Base-by-base conservation (phyloP, 2,797 vertebrate species). In the Decapterus maruadsi region DNA sequence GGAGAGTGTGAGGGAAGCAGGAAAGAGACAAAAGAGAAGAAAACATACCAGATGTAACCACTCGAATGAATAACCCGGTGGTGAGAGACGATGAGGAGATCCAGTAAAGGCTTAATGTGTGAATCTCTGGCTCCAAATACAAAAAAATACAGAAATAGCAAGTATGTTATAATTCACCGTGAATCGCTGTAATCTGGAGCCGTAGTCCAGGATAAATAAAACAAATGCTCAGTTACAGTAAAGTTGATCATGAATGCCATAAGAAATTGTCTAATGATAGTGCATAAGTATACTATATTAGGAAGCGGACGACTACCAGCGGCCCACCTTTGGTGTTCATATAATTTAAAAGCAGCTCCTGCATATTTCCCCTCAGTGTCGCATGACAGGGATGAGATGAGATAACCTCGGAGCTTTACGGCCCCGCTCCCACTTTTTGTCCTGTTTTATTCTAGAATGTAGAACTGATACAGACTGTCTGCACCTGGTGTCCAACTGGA, bases 21-120 rank as follows among this genome's bases (percentile, higher is more conserved):
- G 78, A 81, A 80, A 62, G 78, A 83, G 77, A 92, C 89, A 85
- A 90, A 90, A 88, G 57, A 77, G 90, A 90, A 87, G 87, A 88
- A 91, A 93, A 89, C 77, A 89, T 67, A 73, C 69, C 77, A 84
- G 90, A 91, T 85, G 78, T 85, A 90, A 92, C 83, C 62, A 16
- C 75, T 86, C 59, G 4, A 45, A 81, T 84, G 45, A 81, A 89
- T 85, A 65, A 87, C 89, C 89, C 68, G 80, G 90, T 70, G 80
- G 68, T 85, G 83, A 86, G 84, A 75, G 73, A 80, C 14, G 71
- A 87, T 77, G 77, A 68, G 66, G 42, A 78, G 75, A 87, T 81
- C 71, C 71, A 59, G 55, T 58, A 50, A 72, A 73, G 71, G 68
- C 74, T 84, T 61, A 73, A 77, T 50, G 69, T 78, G 83, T 85